These are phyloP conservation scores for Chironomus riparius DNA, from an alignment of 2,888 invertebrate genomes.

Conservation along the genomic window DNA sequence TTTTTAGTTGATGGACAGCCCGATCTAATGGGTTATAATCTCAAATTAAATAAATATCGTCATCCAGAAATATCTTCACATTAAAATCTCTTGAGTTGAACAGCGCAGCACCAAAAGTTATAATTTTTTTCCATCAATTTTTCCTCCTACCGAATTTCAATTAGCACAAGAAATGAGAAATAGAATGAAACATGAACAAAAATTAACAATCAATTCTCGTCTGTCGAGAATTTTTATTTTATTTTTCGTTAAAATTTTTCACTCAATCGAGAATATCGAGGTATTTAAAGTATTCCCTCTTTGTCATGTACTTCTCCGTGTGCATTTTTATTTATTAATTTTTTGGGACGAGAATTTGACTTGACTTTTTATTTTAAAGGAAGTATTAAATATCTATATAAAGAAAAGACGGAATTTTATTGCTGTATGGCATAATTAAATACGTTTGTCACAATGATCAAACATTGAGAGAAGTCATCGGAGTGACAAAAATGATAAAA, in stretches of 20 bases:
- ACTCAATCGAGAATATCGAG: not conserved
- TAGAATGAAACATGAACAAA: not conserved
- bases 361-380: not conserved
- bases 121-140: not conserved
- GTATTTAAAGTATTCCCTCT: constrained; percentile 20
- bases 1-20: constrained; percentile 16
- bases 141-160: not conserved
- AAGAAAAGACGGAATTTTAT: not conserved
- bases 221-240: not conserved
- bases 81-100: not conserved
- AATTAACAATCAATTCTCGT: constrained; percentile 25
- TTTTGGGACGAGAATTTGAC: not conserved
- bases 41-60: constrained; percentile 6
- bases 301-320: not conserved
- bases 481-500: not conserved
- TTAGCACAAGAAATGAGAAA: not conserved
- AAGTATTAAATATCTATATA: no score
- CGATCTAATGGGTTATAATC: constrained; percentile 13
- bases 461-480: not conserved
- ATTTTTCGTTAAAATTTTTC: not conserved
- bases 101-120: not conserved
- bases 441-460: not conserved
- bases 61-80: not conserved
- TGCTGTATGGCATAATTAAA: not conserved
- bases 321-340: not conserved